phyloP scores from a whole-genome alignment of 2,888 invertebrate genomes.

The Andrena flavipes region DNA sequence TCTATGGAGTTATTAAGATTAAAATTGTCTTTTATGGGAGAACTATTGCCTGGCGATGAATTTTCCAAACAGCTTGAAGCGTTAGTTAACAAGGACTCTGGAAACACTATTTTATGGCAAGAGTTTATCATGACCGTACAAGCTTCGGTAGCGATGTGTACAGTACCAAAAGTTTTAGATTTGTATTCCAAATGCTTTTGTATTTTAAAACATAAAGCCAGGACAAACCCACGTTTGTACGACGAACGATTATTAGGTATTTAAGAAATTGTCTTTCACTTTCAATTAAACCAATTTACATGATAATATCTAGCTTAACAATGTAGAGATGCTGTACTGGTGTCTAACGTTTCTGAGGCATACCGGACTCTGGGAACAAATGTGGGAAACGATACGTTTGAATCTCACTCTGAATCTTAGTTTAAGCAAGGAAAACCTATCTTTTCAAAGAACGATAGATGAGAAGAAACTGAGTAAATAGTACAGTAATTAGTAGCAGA shows the following conservation, averaged over 20 bases:
- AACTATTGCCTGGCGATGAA: conserved; percentile 87
- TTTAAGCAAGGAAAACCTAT: conserved; percentile 72
- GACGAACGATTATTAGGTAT: conserved; percentile 79
- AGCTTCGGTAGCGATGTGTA: conserved; percentile 88
- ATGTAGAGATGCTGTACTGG: conserved; percentile 84
- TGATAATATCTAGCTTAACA: conserved; percentile 28
- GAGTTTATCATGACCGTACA: conserved; percentile 86
- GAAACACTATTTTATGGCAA: conserved; percentile 85
- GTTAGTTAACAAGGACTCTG: conserved; percentile 85
- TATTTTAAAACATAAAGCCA: conserved; percentile 83
- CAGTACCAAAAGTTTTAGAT: conserved; percentile 86
- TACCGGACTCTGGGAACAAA: conserved; percentile 90
- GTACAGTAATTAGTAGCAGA: not conserved
- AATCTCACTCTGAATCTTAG: conserved; percentile 89
- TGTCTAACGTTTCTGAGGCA: conserved; percentile 88
- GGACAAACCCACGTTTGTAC: conserved; percentile 73
- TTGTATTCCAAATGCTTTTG: conserved; percentile 86
- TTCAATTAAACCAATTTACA: not conserved
- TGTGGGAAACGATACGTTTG: conserved; percentile 90
- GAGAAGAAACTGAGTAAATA: conserved; percentile 85
- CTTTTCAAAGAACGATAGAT: conserved; percentile 79
- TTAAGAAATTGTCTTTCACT: conserved; percentile 28
- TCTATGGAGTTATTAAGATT: conserved; percentile 86
- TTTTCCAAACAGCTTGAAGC: conserved; percentile 85
- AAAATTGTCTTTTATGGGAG: conserved; percentile 85